phyloP scores from a whole-genome alignment of 2,888 invertebrate species.

The Notocelia uddmanniana region DNA sequence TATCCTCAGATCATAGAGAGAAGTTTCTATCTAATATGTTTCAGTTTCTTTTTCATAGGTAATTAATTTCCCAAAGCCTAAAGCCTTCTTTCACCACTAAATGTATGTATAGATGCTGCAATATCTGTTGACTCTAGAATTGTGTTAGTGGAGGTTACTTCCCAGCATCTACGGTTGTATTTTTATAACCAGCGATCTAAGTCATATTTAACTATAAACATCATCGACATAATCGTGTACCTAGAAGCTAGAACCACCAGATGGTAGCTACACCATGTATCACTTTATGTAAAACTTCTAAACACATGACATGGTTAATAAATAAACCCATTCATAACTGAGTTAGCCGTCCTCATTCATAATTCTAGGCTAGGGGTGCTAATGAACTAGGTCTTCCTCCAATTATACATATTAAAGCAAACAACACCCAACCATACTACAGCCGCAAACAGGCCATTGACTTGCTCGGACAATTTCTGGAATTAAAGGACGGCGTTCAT shows the following conservation, averaged over 20 bases:
- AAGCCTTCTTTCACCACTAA: background rate
- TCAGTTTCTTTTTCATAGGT: no score
- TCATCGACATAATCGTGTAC: background rate
- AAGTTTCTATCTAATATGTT: no score
- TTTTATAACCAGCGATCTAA: background rate
- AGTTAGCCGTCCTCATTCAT: constrained; percentile 47
- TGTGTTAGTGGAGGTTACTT: background rate
- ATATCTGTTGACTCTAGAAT: background rate
- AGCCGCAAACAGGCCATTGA: constrained; percentile 65
- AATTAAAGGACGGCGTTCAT: constrained; percentile 67
- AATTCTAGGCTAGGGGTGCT: constrained; percentile 46
- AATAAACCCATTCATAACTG: constrained; percentile 29
- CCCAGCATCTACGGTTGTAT: background rate
- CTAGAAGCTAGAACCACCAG: background rate
- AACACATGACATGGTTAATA: constrained; percentile 23
- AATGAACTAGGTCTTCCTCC: constrained; percentile 51
- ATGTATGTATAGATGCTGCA: background rate
- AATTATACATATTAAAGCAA: constrained; percentile 25
- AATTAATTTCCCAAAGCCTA: no score
- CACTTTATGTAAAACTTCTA: background rate
- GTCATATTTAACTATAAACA: background rate
- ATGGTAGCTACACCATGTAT: constrained; percentile 4
- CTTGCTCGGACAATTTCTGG: constrained; percentile 62
- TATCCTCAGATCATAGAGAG: no score
- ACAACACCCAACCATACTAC: constrained; percentile 43